A percentile compares a stretch with the other conserved stretches of the same genome.
These are phyloP conservation scores for Malurus splendens DNA, from an alignment of 2,797 vertebrate genomes.

Conservation along the genomic window DNA sequence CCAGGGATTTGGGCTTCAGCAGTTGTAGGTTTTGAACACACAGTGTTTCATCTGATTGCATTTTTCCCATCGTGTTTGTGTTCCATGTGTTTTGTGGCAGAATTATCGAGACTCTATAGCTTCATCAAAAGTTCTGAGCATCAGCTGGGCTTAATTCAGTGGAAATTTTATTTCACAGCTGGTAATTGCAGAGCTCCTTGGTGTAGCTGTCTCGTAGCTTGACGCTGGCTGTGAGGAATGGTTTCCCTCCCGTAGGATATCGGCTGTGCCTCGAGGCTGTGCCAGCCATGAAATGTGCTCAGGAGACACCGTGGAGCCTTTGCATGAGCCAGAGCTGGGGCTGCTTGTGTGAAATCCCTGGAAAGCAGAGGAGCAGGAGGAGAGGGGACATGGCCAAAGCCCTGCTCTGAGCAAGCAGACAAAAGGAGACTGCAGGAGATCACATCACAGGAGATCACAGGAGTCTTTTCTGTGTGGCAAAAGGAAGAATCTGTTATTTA, in stretches of 20 bases:
- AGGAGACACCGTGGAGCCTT: rapidly evolving
- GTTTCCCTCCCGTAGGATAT: rapidly evolving
- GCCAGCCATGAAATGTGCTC: rapidly evolving
- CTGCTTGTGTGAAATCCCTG: rapidly evolving
- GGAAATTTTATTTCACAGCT: background rate
- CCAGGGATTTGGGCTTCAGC: background rate
- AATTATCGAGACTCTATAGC: background rate
- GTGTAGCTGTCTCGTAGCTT: rapidly evolving
- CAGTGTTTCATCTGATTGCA: background rate
- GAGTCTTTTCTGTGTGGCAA: background rate
- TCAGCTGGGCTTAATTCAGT: background rate
- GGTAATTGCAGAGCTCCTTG: background rate
- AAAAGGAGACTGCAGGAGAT: background rate
- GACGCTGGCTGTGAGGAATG: background rate
- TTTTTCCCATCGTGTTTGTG: background rate
- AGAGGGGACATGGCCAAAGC: too few species aligned
- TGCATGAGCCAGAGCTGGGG: rapidly evolving
- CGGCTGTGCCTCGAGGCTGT: background rate
- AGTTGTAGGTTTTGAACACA: background rate
- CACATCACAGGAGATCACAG: background rate
- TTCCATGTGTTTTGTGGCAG: background rate
- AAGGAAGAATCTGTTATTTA: background rate
- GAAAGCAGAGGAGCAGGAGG: background rate
- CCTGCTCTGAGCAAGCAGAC: background rate
- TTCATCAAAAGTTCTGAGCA: background rate